Evolutionary conservation across 1,140 invertebrate genomes (phyloP), one percentile per base, ranked within the genome.

Genomic region (Drosophila truncata): DNA sequence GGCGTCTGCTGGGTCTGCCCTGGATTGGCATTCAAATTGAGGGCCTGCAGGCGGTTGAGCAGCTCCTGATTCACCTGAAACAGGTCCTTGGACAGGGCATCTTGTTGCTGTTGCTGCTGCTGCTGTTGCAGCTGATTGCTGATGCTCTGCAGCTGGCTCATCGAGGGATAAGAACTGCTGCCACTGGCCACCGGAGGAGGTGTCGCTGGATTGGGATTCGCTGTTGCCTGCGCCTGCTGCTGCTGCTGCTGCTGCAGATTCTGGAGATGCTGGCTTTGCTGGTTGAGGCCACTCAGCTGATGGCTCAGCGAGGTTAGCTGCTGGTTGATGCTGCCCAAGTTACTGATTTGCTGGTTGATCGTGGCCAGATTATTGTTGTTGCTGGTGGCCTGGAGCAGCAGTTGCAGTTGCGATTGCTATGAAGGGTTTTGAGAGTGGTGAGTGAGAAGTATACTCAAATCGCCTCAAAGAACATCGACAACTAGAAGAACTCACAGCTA

Each of bases 1-100:
- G 79, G 77, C 18, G 79, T 69, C 39, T 67, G 85, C 23, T 52
- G 67, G 33, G 65, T 52, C 52, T 76, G 85, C 10, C 77, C 37
- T 10, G 77, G 64, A 59, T 72, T 91, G 55, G 82, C 74, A 41
- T 87, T 92, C 8, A 93, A 70, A 80, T 93, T 94, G 35, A 95
- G 91, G 16, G 93, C 93, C 80, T 95, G 94, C 37, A 95, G 84
- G 39, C 94, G 93, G 69, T 95, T 95, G 18, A 95, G 72, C n/a
- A 95, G 87, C 66, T 95, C 95, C 18, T 93, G 93, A 66, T 93
- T 93, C n/a, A 92, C 84, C 41, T 93, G 92, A 39, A 91, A 91
- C 58, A 91, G 78, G 70, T 93, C 88, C 57, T 93, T 92, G 47
- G 91, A 91, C 11, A 92, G 55, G 2, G 86, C 77, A 55, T 92